Evolutionary conservation across 23 tunicate genomes (phyloP).

Genomic region (Ciona savignyi): DNA sequence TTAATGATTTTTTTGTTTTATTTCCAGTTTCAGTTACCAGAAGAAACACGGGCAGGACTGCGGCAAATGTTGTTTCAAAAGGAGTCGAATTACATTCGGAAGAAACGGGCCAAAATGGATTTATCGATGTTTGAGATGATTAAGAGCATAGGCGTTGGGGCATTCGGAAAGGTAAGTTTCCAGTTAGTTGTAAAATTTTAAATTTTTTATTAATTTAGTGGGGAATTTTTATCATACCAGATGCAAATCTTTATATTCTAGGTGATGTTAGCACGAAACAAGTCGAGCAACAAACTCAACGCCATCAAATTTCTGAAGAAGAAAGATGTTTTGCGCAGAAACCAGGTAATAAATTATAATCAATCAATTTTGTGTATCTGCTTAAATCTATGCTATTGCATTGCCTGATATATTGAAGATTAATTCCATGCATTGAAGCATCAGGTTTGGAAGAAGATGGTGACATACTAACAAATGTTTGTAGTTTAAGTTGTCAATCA

Average conservation of each 20-base stretch:
- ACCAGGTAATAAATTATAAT: too few species aligned
- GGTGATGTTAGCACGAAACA: constrained; percentile 84
- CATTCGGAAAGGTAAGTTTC: constrained; percentile 77
- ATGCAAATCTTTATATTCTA: constrained; percentile 1
- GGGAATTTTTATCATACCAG: too few species aligned
- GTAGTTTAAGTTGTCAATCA: too few species aligned
- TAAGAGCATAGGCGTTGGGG: constrained; percentile 83
- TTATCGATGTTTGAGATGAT: constrained; percentile 58
- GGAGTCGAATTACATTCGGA: constrained; percentile 78
- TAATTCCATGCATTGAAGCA: too few species aligned
- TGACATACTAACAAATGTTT: too few species aligned
- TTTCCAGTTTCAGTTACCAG: constrained; percentile 35
- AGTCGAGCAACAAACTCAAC: constrained; percentile 55
- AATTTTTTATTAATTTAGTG: background rate
- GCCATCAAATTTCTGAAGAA: constrained; percentile 94
- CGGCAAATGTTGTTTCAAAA: constrained; percentile 65
- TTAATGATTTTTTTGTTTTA: too few species aligned
- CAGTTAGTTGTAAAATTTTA: too few species aligned
- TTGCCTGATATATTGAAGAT: too few species aligned
- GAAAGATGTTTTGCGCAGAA: constrained; percentile 74
- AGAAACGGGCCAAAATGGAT: constrained; percentile 81
- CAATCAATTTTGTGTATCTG: too few species aligned
- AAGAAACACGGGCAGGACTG: constrained; percentile 40
- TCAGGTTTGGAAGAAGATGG: too few species aligned
- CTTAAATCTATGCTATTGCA: too few species aligned